Conservation (phyloP, 2,797 vertebrate genomes). For the Microctenopoma stevenorrisi region DNA sequence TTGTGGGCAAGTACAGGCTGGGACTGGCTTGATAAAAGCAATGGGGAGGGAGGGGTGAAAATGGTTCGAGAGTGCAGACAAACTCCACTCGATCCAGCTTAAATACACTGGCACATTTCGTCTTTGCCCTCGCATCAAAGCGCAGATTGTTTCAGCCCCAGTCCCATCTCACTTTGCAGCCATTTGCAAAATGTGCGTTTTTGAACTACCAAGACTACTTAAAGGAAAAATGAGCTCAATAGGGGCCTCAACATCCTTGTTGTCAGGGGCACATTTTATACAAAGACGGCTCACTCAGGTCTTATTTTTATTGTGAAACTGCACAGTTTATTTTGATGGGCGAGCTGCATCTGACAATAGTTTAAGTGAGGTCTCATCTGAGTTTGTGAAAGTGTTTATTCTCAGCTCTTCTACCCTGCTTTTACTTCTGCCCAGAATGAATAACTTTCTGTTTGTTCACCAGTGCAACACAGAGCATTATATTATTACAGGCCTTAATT, state of each 20-base stretch:
- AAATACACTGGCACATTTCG: constrained; percentile 82
- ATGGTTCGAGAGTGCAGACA: constrained; percentile 90
- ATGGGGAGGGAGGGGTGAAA: constrained; percentile 50
- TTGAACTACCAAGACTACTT: constrained; percentile 25
- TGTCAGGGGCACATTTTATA: constrained; percentile 19
- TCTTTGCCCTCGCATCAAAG: constrained; percentile 74
- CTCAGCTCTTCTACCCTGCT: constrained; percentile 24
- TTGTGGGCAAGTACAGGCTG: constrained; percentile 62
- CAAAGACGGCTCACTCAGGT: constrained; percentile 4
- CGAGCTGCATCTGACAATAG: constrained; percentile 27
- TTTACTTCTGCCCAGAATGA: constrained; percentile 26
- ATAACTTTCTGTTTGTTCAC: constrained; percentile 46
- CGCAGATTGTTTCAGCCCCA: constrained; percentile 70
- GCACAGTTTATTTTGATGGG: constrained; percentile 28
- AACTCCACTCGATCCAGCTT: constrained; percentile 88
- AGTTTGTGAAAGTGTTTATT: constrained; percentile 38
- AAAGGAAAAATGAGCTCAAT: constrained; percentile 40
- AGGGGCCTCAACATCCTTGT: constrained; percentile 19
- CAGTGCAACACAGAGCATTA: constrained; percentile 37
- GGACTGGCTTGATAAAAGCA: constrained; percentile 70
- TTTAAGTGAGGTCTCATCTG: constrained; percentile 12
- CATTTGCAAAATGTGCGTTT: constrained; percentile 43
- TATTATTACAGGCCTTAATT: constrained; percentile 66
- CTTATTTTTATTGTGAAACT: constrained; percentile 34
- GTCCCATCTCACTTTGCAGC: constrained; percentile 70